phyloP scores from a whole-genome alignment of 2,888 invertebrate species.

The Drosophila mayaguana region DNA sequence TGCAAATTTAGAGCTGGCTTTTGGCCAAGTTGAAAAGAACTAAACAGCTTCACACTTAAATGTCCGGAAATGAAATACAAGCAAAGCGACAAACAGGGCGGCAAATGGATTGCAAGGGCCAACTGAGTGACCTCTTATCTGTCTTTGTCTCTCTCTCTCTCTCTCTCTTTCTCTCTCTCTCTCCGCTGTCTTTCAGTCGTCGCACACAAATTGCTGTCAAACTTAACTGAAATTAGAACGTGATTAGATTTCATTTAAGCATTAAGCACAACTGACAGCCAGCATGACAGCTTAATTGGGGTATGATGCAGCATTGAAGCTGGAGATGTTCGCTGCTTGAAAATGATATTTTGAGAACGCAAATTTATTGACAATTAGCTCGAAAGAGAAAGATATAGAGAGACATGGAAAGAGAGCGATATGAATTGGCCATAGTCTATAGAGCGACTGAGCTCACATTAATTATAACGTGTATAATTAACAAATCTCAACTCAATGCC shows the following conservation, averaged over 20 bases:
- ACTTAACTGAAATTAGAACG: slow-evolving; percentile 78
- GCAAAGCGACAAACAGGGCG: slow-evolving; percentile 39
- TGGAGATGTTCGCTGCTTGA: slow-evolving; percentile 25
- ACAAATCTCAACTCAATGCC: slow-evolving; percentile 64
- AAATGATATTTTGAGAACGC: slow-evolving; percentile 72
- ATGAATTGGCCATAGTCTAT: neutral
- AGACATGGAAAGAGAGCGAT: slow-evolving; percentile 8
- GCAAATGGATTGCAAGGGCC: slow-evolving; percentile 14
- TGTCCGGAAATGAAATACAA: slow-evolving; percentile 69
- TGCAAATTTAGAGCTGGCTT: slow-evolving; percentile 54
- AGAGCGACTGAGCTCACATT: slow-evolving; percentile 45
- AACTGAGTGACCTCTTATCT: slow-evolving; percentile 9
- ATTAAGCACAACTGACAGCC: slow-evolving; percentile 74
- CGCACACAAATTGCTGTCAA: slow-evolving; percentile 66
- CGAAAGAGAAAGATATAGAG: slow-evolving; percentile 1
- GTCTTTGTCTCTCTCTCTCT: neutral
- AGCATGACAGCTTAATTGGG: slow-evolving; percentile 60
- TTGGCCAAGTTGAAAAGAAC: slow-evolving; percentile 42
- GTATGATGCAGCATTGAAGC: neutral
- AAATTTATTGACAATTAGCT: slow-evolving; percentile 78
- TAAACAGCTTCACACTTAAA: slow-evolving; percentile 48
- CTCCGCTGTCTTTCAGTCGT: neutral
- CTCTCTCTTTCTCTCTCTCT: neutral
- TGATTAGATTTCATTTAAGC: slow-evolving; percentile 80
- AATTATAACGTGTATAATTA: slow-evolving; percentile 77